Base-by-base conservation (phyloP, 2,888 invertebrate genomes). In the Blera fallax region DNA sequence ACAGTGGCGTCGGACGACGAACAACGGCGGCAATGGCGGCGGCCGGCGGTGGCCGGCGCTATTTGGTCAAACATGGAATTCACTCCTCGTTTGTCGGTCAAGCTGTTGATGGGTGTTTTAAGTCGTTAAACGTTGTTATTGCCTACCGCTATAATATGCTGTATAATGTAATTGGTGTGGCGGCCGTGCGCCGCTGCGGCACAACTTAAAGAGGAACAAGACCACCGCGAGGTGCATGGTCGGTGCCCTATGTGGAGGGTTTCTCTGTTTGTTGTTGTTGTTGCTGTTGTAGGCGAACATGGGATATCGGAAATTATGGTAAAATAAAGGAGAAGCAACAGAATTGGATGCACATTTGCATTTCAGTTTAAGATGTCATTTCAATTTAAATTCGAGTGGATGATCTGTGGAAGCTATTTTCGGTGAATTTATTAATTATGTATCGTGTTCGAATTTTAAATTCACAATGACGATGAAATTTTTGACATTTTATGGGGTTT, bases 81-180 rank as follows among this genome's bases (percentile, higher is more conserved):
- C 52, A 69, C 77, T 87, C 69, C 69, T 82, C 78, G 87, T 87
- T 87, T 87, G 87, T 87, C 87, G 87, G 82, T 87, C 87, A 87
- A 85, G 85, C 85, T 81, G 81, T 81, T 85, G 81, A 85, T 85
- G 85, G 81, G 85, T 85, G 85, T 85, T 85, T 85, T 81, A 76
- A 77, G 85, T 85, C 85, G 85, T 85, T 85, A 85, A 85, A 81
- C 45, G 85, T 65, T 85, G 85, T 85, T 85, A 81, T 81, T 85
- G 85, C 81, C 85, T 85, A 77, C 85, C 85, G 81, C 85, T 76
- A 65, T 85, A 85, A 81, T 81, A 34, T 72, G 85, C 81, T 72
- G 81, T 76, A 85, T 85, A 77, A 77, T 62, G 85, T 85, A 85
- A 85, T 85, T 85, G 85, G 85, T 85, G 85, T 81, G 85, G 81